Evolutionary conservation across 2,797 vertebrate species (phyloP), one percentile per base, ranked within the genome.

Genomic region (Macropodus opercularis): DNA sequence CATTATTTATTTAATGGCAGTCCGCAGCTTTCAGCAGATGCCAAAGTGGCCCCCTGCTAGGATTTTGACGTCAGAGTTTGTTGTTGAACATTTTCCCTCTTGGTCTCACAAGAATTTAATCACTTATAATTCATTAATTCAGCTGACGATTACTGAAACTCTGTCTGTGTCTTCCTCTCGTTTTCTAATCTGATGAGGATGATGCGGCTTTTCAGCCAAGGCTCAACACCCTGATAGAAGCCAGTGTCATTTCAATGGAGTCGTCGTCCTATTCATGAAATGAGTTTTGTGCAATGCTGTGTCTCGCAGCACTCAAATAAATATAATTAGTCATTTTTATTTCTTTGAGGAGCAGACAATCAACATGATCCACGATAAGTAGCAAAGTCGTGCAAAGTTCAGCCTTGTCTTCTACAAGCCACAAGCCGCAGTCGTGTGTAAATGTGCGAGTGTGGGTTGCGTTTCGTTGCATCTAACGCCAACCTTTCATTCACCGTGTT

Each of bases 301-400:
- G 48, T 56, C n/a, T 63, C 65, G 15, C 8, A 18, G 43, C 61
- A 8, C 42, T 46, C 63, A 42, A 51, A 81, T 78, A 75, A 77
- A 79, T 44, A 72, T 43, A 86, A 73, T 77, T 63, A 65, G 24
- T 49, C 50, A 24, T 49, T 63, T 69, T 64, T 40, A 48, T 63
- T 55, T 62, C 49, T 44, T 55, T 6, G 35, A 60, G 51, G 46
- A 69, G 34, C 31, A 17, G 48, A 36, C 51, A 48, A 50, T 67
- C 32, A 11, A 15, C 0, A 31, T 4, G 52, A 77, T 63, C 31
- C 13, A 1, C 1, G 18, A 47, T 24, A 8, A 67, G n/a, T 32
- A 10, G 21, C 18, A 13, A 53, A 84, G 83, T 80, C 75, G 62
- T 22, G 44, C 23, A 49, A 77, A 80, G 85, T 83, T 86, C 80